Evolutionary conservation across 2,113 vertebrate genomes (phyloP).

Genomic region (Stercorarius parasiticus): DNA sequence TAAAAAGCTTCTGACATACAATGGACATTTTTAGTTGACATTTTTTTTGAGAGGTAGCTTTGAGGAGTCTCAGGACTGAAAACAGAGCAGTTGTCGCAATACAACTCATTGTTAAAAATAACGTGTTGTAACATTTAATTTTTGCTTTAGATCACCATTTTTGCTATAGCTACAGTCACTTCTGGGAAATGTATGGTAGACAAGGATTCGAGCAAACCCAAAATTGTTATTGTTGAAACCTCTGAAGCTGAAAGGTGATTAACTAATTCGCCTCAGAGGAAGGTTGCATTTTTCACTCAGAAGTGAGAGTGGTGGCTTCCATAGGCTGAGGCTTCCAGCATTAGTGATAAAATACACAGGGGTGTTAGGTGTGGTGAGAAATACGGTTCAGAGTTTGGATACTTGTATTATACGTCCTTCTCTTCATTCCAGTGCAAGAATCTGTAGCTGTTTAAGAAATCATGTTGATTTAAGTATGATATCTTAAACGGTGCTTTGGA

Average conservation of each 20-base stretch:
- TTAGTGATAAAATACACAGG: neutral
- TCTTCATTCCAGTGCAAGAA: neutral
- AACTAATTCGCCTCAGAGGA: neutral
- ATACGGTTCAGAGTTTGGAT: neutral
- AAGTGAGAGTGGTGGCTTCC: neutral
- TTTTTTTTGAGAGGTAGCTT: neutral
- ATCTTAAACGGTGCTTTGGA: neutral
- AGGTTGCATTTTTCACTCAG: neutral
- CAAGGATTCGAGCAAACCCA: neutral
- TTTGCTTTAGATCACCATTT: neutral
- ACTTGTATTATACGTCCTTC: neutral
- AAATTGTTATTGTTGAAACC: neutral
- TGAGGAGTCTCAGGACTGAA: neutral
- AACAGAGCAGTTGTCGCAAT: neutral
- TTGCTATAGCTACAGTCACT: neutral
- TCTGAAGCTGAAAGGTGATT: neutral
- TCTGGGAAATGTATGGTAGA: neutral
- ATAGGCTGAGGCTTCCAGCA: neutral
- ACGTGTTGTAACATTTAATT: neutral
- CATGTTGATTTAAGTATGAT: neutral
- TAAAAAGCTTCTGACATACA: neutral
- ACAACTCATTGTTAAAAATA: neutral
- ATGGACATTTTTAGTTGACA: neutral
- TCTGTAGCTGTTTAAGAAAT: neutral
- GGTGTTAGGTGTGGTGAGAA: neutral